Evolutionary conservation across 2,113 vertebrate species (phyloP).

Genomic region (Dipodomys ordii): DNA sequence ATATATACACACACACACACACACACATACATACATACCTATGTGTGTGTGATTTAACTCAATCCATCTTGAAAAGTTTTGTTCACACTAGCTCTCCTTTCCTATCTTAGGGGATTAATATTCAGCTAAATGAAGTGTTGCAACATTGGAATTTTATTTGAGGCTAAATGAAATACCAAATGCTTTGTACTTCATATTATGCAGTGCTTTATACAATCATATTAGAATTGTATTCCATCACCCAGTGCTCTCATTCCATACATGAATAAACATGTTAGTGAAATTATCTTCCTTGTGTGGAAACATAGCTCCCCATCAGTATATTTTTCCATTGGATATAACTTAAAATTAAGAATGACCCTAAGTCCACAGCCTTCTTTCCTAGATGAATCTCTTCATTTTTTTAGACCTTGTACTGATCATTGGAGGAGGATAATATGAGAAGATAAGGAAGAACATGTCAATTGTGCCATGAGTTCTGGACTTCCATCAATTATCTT

Average conservation of each 20-base stretch:
- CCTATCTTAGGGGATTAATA: conserved; percentile 84
- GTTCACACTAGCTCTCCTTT: conserved; percentile 83
- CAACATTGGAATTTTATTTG: conserved; percentile 85
- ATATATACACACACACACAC: too few species aligned
- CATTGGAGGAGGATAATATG: neutral
- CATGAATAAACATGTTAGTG: neutral
- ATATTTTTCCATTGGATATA: neutral
- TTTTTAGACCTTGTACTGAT: neutral
- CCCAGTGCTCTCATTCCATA: neutral
- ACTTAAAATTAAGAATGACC: neutral
- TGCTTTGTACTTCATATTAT: conserved; percentile 68
- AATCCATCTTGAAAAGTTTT: conserved; percentile 81
- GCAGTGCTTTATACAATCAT: conserved; percentile 40
- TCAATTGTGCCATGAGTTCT: neutral
- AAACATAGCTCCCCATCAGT: neutral
- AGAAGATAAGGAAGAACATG: neutral
- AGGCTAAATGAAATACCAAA: conserved; percentile 86
- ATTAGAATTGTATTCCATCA: conserved; percentile 63
- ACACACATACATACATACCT: neutral
- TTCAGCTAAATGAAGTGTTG: conserved; percentile 88
- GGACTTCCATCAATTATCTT: neutral
- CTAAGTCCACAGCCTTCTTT: neutral
- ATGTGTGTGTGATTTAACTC: conserved; percentile 78
- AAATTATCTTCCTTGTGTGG: neutral
- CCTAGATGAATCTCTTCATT: neutral